These are phyloP conservation scores for Harpagoxenus sublaevis DNA, from an alignment of 2,888 invertebrate species.

Conservation along the genomic window DNA sequence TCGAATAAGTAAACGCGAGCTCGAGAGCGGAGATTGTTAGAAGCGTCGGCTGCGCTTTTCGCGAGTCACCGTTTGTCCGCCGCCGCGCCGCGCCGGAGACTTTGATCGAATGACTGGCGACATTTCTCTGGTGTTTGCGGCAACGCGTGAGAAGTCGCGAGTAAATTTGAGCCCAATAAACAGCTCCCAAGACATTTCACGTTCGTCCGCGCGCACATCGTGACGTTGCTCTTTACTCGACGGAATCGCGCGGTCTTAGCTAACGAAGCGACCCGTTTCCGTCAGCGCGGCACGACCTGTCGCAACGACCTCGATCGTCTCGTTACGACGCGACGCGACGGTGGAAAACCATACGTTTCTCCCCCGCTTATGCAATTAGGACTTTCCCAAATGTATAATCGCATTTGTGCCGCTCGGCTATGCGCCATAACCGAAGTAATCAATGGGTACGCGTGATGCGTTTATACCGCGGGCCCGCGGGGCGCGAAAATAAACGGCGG, in stretches of 20 bases:
- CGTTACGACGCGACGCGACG: neutral
- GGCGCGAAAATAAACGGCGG: constrained; percentile 40
- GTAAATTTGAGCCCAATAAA: neutral
- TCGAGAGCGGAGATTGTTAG: constrained; percentile 16
- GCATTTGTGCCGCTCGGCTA: neutral
- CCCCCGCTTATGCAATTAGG: constrained; percentile 25
- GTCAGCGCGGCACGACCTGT: neutral
- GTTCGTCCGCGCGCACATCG: neutral
- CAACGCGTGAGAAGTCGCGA: neutral
- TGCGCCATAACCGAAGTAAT: constrained; percentile 39
- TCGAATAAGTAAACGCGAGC: neutral
- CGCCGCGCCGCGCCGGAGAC: neutral
- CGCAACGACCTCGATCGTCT: neutral
- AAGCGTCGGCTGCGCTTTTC: neutral
- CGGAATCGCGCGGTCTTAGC: neutral
- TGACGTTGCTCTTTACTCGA: neutral
- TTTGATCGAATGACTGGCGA: constrained; percentile 28
- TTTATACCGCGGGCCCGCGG: neutral
- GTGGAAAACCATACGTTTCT: neutral
- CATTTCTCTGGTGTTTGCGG: neutral
- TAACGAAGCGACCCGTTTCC: constrained; percentile 17
- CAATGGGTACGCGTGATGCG: constrained; percentile 21
- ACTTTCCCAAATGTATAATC: constrained; percentile 34
- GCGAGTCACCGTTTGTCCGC: constrained; percentile 14
- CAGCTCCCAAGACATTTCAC: neutral